phyloP scores from a whole-genome alignment of 2,797 vertebrate genomes.

The Oryzias dopingdopingensis region DNA sequence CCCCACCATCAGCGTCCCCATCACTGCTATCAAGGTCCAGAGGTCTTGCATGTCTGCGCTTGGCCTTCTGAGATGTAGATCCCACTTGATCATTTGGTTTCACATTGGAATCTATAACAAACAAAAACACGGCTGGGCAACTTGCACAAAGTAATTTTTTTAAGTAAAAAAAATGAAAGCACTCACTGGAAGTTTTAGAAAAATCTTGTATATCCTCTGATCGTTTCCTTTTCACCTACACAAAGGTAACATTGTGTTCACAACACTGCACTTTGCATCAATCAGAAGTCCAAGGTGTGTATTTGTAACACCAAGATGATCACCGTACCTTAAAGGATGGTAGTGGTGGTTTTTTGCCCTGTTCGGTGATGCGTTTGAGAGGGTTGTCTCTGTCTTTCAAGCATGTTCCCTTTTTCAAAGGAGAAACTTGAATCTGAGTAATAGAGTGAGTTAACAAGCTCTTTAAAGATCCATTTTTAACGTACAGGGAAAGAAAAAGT shows the following conservation, averaged over 20 bases:
- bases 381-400: conserved; percentile 79
- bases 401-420: conserved; percentile 80
- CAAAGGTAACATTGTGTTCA: not conserved
- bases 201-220: conserved; percentile 80
- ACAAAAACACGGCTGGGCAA: no score
- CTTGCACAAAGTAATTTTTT: no score
- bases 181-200: conserved; percentile 56
- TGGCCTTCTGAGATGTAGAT: conserved; percentile 70
- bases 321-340: conserved; percentile 91
- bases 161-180: conserved; percentile 3
- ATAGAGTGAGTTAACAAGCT: conserved; percentile 4
- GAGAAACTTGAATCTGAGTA: conserved; percentile 75
- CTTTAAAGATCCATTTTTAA: not conserved
- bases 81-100: conserved; percentile 67
- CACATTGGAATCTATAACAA: conserved; percentile 55
- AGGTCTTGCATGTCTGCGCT: conserved; percentile 87
- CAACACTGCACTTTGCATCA: not conserved
- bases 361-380: conserved; percentile 55
- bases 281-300: conserved; percentile 7
- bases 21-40: conserved; percentile 90
- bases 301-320: not conserved
- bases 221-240: conserved; percentile 90
- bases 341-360: conserved; percentile 83
- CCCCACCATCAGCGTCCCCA: no score
- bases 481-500: not conserved